Evolutionary conservation across 2,113 vertebrate genomes (phyloP).

Genomic region (Alosa alosa): DNA sequence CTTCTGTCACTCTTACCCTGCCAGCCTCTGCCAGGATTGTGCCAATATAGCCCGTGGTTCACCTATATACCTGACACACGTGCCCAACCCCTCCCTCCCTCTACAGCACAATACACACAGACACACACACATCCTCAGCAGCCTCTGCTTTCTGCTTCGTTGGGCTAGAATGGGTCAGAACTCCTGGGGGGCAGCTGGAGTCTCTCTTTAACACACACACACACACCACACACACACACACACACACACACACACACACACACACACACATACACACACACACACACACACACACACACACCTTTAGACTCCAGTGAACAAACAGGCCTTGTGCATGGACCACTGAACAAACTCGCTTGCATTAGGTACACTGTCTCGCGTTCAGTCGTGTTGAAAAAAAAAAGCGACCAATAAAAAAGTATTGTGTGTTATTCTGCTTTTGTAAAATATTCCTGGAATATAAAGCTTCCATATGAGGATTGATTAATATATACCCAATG

Average conservation of each 20-base stretch:
- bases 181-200: constrained; percentile 38
- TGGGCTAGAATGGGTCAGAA: constrained; percentile 26
- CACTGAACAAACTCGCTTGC: constrained; percentile 8
- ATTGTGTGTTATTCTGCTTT: background rate
- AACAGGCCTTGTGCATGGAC: constrained; percentile 11
- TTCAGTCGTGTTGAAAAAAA: background rate
- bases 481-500: background rate
- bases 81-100: background rate
- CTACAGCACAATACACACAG: background rate
- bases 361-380: constrained; percentile 10
- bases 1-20: constrained; percentile 5
- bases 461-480: background rate
- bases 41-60: constrained; percentile 46
- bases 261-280: constrained; percentile 29
- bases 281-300: constrained; percentile 2
- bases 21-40: constrained; percentile 58
- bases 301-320: constrained; percentile 34
- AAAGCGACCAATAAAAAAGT: background rate
- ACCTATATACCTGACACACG: constrained; percentile 27
- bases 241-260: constrained; percentile 30
- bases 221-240: constrained; percentile 26
- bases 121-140: constrained; percentile 4
- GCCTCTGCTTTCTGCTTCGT: constrained; percentile 27
- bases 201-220: background rate
- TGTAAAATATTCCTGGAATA: background rate